These are phyloP conservation scores for Adrianichthys oophorus DNA, from an alignment of 2,797 vertebrate genomes.

Conservation along the genomic window DNA sequence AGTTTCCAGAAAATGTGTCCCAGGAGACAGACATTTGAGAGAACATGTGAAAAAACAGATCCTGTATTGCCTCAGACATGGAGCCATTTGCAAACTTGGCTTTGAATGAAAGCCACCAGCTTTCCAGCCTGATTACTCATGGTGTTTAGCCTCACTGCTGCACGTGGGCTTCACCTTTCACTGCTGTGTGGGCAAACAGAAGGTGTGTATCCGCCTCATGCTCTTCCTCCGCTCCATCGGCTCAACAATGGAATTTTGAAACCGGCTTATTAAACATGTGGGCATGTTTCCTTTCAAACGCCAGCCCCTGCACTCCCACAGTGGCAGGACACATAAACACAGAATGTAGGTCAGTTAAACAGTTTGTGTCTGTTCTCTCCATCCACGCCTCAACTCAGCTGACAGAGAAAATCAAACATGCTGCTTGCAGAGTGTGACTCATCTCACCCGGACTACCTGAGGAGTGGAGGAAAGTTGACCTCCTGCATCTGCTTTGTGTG, in stretches of 20 bases:
- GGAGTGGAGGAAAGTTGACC: slow-evolving; percentile 31
- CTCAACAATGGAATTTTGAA: slow-evolving; percentile 43
- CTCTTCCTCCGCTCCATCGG: slow-evolving; percentile 48
- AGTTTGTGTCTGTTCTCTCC: slow-evolving; percentile 59
- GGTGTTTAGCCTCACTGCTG: slow-evolving; percentile 15
- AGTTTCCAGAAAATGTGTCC: slow-evolving; percentile 1
- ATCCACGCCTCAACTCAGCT: slow-evolving; percentile 53
- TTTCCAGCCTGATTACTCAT: slow-evolving; percentile 22
- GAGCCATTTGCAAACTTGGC: background rate
- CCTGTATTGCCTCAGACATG: background rate
- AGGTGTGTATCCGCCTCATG: slow-evolving; percentile 24
- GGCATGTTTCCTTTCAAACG: slow-evolving; percentile 63
- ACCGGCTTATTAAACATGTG: slow-evolving; percentile 52
- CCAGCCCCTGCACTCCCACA: slow-evolving; percentile 33
- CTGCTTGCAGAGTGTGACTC: slow-evolving; percentile 68
- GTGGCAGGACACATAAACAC: slow-evolving; percentile 58
- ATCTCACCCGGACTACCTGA: slow-evolving; percentile 58
- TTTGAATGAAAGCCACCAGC: slow-evolving; percentile 18
- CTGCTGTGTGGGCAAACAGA: slow-evolving; percentile 32
- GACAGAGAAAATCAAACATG: slow-evolving; percentile 66
- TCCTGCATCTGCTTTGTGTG: slow-evolving; percentile 2
- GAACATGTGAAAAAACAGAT: background rate
- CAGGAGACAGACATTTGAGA: background rate
- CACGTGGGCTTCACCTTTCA: slow-evolving; percentile 41
- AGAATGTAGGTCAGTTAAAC: slow-evolving; percentile 73